Conservation (phyloP, 2,113 vertebrate genomes). For the Oophaga pumilio region DNA sequence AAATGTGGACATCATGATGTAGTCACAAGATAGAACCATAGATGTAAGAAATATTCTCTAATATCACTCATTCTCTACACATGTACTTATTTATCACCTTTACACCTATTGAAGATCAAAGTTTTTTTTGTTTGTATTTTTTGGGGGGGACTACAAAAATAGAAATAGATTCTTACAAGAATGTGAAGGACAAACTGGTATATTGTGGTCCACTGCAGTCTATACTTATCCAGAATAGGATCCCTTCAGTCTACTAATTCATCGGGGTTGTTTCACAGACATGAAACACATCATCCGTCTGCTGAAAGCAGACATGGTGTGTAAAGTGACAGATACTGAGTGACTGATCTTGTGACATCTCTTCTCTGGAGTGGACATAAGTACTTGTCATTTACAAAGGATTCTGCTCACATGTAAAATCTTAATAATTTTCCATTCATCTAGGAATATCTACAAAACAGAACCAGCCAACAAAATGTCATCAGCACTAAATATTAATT, state of each 20-base stretch:
- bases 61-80: not conserved
- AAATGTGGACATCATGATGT: too few relatives aligned
- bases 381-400: not conserved
- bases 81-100: not conserved
- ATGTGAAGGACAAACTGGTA: not conserved
- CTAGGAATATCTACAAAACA: not conserved
- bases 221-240: conserved; percentile 2
- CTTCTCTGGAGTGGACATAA: not conserved
- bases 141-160: not conserved
- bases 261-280: not conserved
- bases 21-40: not conserved
- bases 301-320: conserved; percentile 1
- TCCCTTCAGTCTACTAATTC: not conserved
- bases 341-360: conserved; percentile 34
- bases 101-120: too few relatives aligned
- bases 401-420: not conserved
- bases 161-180: not conserved
- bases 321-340: not conserved
- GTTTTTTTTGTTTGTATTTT: too few relatives aligned
- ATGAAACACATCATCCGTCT: not conserved
- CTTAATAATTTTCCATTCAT: not conserved
- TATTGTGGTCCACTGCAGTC: not conserved
- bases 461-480: not conserved
- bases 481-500: not conserved
- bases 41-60: not conserved